Conservation (phyloP, 2,113 vertebrate species). For the Rhodinocichla rosea region DNA sequence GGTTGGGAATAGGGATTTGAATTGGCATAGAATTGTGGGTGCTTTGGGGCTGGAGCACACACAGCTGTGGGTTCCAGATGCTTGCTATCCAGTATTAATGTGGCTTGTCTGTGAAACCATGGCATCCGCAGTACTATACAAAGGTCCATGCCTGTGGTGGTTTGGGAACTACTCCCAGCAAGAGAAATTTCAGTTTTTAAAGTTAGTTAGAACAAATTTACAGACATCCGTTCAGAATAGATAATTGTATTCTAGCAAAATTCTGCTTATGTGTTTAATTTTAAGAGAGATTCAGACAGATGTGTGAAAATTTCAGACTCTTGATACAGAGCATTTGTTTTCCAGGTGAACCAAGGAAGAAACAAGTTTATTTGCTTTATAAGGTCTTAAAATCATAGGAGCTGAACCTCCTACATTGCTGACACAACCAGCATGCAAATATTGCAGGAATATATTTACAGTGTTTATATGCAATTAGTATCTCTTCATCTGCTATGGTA, state of each 20-base stretch:
- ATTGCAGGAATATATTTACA: background rate
- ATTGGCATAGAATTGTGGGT: constrained; percentile 70
- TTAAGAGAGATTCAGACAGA: background rate
- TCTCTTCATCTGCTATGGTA: background rate
- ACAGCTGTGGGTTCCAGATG: constrained; percentile 76
- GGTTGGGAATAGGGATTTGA: constrained; percentile 66
- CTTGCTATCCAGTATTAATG: constrained; percentile 74
- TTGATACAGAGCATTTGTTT: background rate
- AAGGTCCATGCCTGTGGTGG: constrained; percentile 65
- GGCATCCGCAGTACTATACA: constrained; percentile 67
- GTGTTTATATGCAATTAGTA: background rate
- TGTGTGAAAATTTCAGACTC: background rate
- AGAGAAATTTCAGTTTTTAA: constrained; percentile 46
- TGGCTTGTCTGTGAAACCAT: constrained; percentile 77
- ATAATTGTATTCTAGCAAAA: background rate
- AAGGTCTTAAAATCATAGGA: background rate
- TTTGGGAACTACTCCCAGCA: constrained; percentile 57
- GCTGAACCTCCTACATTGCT: background rate
- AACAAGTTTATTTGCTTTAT: background rate
- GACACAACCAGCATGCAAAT: background rate
- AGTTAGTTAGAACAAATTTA: constrained; percentile 35
- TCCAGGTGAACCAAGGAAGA: background rate
- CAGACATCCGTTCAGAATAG: background rate
- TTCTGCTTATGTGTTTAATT: background rate
- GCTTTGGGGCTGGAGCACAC: constrained; percentile 67